Evolutionary conservation across 2,797 vertebrate genomes (phyloP).

Genomic region (Gallinago stenura): DNA sequence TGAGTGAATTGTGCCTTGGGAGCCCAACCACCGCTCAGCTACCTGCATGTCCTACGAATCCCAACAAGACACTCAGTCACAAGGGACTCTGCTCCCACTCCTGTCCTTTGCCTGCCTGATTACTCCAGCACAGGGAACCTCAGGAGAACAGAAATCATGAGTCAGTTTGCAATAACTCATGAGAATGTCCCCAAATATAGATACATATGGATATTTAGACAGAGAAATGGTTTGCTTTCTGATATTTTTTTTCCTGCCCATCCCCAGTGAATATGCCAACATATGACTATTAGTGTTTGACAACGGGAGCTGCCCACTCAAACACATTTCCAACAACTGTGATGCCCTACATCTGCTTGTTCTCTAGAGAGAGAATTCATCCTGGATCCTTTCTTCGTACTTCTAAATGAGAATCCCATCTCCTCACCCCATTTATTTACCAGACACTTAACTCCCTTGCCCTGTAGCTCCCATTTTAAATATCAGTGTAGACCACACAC

Average conservation of each 20-base stretch:
- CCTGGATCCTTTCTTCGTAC: neutral
- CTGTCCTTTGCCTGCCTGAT: neutral
- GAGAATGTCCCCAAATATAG: neutral
- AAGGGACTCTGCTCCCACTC: neutral
- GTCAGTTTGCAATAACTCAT: neutral
- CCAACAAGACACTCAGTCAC: neutral
- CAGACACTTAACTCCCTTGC: neutral
- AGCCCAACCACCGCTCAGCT: neutral
- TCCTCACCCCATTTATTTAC: neutral
- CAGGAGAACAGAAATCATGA: slow-evolving; percentile 4
- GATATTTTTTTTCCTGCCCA: neutral
- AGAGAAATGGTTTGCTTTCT: neutral
- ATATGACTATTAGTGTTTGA: slow-evolving; percentile 41
- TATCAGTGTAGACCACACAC: neutral
- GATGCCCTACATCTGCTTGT: neutral
- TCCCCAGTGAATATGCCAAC: slow-evolving; percentile 8
- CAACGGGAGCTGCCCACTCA: slow-evolving; percentile 10
- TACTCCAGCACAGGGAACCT: neutral
- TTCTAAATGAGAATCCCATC: neutral
- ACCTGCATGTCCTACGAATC: neutral
- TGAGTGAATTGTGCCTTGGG: neutral
- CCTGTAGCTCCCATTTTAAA: neutral
- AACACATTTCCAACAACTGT: slow-evolving; percentile 19
- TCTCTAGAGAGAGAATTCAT: neutral
- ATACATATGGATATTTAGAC: neutral